These are phyloP conservation scores for Zaprionus davidi DNA, from an alignment of 1,140 invertebrate genomes.

Conservation along the genomic window DNA sequence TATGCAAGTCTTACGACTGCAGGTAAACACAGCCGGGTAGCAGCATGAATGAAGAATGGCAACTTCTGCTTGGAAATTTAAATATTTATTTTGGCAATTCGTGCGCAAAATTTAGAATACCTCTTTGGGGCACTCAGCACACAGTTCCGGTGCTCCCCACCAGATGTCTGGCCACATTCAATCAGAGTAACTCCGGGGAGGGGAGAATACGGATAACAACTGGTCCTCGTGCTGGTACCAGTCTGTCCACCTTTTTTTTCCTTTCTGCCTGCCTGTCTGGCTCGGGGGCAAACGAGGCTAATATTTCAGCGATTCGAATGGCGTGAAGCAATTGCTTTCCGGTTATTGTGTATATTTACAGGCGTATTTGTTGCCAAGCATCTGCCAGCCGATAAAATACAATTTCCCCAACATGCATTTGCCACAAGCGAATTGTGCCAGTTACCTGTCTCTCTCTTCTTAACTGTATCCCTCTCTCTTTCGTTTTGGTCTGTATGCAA, in stretches of 20 bases:
- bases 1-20: constrained; percentile 1
- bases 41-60: neutral
- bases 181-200: constrained; percentile 38
- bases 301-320: constrained; percentile 75
- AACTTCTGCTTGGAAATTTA: constrained; percentile 52
- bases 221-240: constrained; percentile 19
- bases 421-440: constrained; percentile 38
- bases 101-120: constrained; percentile 47
- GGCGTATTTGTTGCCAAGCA: constrained; percentile 53
- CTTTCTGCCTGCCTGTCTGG: neutral
- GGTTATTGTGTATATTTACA: constrained; percentile 67
- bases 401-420: constrained; percentile 60
- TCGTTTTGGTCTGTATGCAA: neutral
- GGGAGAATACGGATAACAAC: constrained; percentile 14
- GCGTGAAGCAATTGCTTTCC: constrained; percentile 75
- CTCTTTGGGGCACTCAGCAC: constrained; percentile 23
- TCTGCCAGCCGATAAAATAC: constrained; percentile 66
- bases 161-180: constrained; percentile 54
- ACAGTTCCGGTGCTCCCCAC: constrained; percentile 1
- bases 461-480: neutral
- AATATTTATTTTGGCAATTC: constrained; percentile 70
- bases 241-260: neutral
- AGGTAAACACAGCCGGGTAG: constrained; percentile 13
- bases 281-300: constrained; percentile 65
- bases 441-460: neutral